These are phyloP conservation scores for Metridium senile DNA, from an alignment of 92 coral and sea anemone genomes.

Conservation along the genomic window DNA sequence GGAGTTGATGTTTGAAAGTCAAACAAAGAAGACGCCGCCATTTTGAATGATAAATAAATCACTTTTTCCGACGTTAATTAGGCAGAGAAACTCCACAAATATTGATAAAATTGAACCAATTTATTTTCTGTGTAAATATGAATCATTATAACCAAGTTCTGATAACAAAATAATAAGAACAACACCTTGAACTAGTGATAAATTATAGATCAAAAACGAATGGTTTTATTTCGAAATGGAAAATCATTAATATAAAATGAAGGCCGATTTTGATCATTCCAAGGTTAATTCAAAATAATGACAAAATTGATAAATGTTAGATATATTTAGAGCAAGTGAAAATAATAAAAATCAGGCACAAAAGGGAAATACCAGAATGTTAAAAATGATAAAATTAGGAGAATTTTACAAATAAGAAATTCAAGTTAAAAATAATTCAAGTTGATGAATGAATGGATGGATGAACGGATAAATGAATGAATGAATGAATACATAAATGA, in stretches of 20 bases:
- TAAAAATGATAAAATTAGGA: too few relatives aligned
- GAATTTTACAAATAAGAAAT: too few relatives aligned
- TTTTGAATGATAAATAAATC: constrained; percentile 5
- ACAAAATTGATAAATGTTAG: neutral
- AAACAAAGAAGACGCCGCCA: neutral
- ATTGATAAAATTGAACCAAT: neutral
- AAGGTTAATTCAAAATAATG: neutral
- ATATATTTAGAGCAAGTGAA: neutral
- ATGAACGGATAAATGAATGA: too few relatives aligned
- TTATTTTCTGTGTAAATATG: neutral
- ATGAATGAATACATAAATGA: too few relatives aligned
- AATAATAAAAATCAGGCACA: too few relatives aligned
- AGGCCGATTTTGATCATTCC: neutral
- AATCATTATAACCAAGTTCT: constrained; percentile 4
- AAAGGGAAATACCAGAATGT: too few relatives aligned
- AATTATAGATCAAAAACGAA: constrained; percentile 1
- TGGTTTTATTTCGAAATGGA: neutral
- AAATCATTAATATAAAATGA: constrained; percentile 11
- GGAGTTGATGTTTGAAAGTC: neutral
- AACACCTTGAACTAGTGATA: neutral
- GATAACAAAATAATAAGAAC: neutral
- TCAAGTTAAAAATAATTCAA: too few relatives aligned
- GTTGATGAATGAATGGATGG: too few relatives aligned
- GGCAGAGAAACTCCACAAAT: constrained; percentile 4
- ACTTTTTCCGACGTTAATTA: constrained; percentile 9